phyloP scores from a whole-genome alignment of 2,888 invertebrate genomes.

The Megastigmus dorsalis region DNA sequence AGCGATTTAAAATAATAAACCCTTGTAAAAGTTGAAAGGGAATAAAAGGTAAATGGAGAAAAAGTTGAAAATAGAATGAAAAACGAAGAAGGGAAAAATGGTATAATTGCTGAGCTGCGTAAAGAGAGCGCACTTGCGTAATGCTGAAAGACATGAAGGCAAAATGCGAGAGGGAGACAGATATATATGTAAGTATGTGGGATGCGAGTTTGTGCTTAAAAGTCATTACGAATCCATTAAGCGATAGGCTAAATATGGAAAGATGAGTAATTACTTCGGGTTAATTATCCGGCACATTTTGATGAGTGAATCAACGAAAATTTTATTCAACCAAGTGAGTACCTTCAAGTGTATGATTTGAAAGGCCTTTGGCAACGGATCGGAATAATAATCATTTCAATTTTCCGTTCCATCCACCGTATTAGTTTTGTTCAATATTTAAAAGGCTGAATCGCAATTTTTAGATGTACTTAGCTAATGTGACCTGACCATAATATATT shows the following conservation, averaged over 20 bases:
- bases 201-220: conserved; percentile 34
- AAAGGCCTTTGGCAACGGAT: conserved; percentile 21
- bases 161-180: conserved; percentile 7
- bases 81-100: conserved; percentile 3
- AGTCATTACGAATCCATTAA: conserved; percentile 53
- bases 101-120: conserved; percentile 29
- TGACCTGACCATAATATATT: too few species aligned
- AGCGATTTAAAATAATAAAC: not conserved
- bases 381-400: conserved; percentile 39
- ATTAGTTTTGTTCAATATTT: too few species aligned
- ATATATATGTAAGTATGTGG: not conserved
- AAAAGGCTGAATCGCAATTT: not conserved
- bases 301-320: conserved; percentile 47
- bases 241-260: conserved; percentile 59
- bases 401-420: not conserved
- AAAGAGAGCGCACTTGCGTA: conserved; percentile 26
- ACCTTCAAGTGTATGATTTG: conserved; percentile 1
- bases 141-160: conserved; percentile 38
- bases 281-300: conserved; percentile 59
- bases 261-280: conserved; percentile 59
- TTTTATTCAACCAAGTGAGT: conserved; percentile 35
- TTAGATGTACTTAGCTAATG: too few species aligned
- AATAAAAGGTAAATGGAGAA: not conserved
- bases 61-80: conserved; percentile 2
- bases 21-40: not conserved